Conservation (phyloP, 2,888 invertebrate species). For the Ormyrus labotus region DNA sequence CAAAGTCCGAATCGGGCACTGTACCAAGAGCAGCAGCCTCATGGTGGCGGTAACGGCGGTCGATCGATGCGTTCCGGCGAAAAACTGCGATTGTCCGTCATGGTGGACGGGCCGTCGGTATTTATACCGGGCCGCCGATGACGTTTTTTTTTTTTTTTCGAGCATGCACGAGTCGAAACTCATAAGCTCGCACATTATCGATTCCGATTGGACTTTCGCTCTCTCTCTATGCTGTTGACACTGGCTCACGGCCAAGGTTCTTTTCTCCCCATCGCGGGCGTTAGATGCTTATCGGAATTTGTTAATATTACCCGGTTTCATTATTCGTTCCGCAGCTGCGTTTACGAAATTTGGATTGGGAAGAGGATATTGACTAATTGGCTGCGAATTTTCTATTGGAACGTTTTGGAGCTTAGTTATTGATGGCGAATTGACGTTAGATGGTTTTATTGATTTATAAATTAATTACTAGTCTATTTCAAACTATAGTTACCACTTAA, state of each 20-base stretch:
- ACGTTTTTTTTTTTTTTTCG: background rate
- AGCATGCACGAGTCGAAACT: background rate
- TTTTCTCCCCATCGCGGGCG: conserved; percentile 48
- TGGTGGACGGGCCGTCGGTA: conserved; percentile 19
- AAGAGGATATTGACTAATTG: too few species aligned
- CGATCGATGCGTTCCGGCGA: conserved; percentile 12
- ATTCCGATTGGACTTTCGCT: conserved; percentile 57
- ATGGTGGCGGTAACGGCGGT: conserved; percentile 27
- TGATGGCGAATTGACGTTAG: background rate
- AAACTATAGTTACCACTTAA: too few species aligned
- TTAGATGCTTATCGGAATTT: conserved; percentile 26
- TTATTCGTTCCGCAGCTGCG: too few species aligned
- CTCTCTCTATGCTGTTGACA: conserved; percentile 28
- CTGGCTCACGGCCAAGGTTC: conserved; percentile 55
- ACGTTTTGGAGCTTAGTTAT: too few species aligned
- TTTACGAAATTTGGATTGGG: too few species aligned
- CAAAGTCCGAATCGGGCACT: background rate
- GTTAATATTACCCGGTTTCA: too few species aligned
- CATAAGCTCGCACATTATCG: conserved; percentile 34
- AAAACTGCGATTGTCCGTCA: conserved; percentile 43
- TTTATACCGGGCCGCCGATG: conserved; percentile 42
- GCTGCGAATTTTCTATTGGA: too few species aligned
- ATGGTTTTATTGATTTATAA: background rate
- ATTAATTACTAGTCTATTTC: too few species aligned
- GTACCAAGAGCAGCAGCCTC: conserved; percentile 33